These are phyloP conservation scores for Neocloeon triangulifer DNA, from an alignment of 1,140 invertebrate species.

Conservation along the genomic window DNA sequence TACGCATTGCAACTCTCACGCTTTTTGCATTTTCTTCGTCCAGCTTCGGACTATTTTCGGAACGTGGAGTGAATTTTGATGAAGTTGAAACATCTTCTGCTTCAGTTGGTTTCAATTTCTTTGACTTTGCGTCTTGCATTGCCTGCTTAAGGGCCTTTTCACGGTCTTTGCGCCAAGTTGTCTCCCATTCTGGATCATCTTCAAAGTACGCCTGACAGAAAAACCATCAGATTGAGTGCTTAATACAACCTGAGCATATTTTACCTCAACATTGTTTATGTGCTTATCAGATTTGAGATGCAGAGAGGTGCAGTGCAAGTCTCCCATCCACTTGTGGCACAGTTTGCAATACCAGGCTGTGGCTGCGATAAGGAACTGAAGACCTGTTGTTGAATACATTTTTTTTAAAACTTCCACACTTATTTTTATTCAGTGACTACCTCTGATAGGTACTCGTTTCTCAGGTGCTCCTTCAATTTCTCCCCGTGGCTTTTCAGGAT, in stretches of 20 bases:
- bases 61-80: too few relatives aligned
- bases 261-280: constrained; percentile 53
- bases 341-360: constrained; percentile 76
- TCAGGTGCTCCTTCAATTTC: constrained; percentile 34
- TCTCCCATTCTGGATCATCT: constrained; percentile 64
- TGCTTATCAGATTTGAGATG: constrained; percentile 59
- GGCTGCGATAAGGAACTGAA: constrained; percentile 64
- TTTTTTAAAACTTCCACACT: neutral
- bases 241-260: too few relatives aligned
- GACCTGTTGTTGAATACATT: constrained; percentile 24
- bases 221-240: too few relatives aligned
- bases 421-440: constrained; percentile 17
- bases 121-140: too few relatives aligned
- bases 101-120: too few relatives aligned
- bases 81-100: too few relatives aligned
- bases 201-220: constrained; percentile 42
- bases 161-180: constrained; percentile 56
- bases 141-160: constrained; percentile 37
- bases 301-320: constrained; percentile 60
- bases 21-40: constrained; percentile 27
- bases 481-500: constrained; percentile 21
- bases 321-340: constrained; percentile 65
- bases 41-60: constrained; percentile 10
- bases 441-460: constrained; percentile 57
- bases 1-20: constrained; percentile 41